phyloP scores from a whole-genome alignment of 2,888 invertebrate genomes.

The Macaria liturata region DNA sequence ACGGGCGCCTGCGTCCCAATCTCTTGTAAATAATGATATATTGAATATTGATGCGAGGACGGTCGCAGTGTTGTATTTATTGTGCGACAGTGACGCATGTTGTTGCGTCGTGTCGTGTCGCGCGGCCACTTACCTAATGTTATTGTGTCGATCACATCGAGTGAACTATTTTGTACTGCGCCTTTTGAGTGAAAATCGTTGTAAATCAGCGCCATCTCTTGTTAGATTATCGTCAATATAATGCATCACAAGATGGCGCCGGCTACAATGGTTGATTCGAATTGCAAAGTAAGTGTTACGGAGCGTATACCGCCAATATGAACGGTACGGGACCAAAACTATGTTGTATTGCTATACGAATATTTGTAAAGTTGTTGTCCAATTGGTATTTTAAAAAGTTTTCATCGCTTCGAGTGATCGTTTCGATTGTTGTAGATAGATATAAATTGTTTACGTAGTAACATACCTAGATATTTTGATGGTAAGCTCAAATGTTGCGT shows the following conservation, averaged over 20 bases:
- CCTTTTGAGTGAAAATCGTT: too few relatives aligned
- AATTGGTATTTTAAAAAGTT: slow-evolving; percentile 61
- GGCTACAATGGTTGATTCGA: too few relatives aligned
- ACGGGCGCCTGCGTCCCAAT: slow-evolving; percentile 25
- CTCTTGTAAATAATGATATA: slow-evolving; percentile 41
- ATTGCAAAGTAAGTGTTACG: slow-evolving; percentile 8
- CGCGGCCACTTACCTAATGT: slow-evolving; percentile 57
- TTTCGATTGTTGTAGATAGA: slow-evolving; percentile 71
- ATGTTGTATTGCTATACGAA: slow-evolving; percentile 46
- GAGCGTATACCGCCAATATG: slow-evolving; percentile 44
- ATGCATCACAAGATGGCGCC: too few relatives aligned
- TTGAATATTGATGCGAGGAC: slow-evolving; percentile 3
- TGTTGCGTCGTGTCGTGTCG: slow-evolving; percentile 18
- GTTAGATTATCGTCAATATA: too few relatives aligned
- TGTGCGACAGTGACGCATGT: slow-evolving; percentile 15
- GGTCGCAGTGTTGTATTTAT: slow-evolving; percentile 37
- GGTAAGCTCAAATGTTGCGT: slow-evolving; percentile 65
- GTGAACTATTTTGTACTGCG: slow-evolving; percentile 47
- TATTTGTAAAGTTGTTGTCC: slow-evolving; percentile 58
- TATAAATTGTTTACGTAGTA: slow-evolving; percentile 59
- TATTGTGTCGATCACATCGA: slow-evolving; percentile 64
- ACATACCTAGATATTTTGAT: slow-evolving; percentile 35
- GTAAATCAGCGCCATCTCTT: too few relatives aligned
- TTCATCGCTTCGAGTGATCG: slow-evolving; percentile 73
- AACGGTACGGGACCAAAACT: slow-evolving; percentile 72